Evolutionary conservation across 2,888 invertebrate species (phyloP).

Genomic region (Eristalis tenax): DNA sequence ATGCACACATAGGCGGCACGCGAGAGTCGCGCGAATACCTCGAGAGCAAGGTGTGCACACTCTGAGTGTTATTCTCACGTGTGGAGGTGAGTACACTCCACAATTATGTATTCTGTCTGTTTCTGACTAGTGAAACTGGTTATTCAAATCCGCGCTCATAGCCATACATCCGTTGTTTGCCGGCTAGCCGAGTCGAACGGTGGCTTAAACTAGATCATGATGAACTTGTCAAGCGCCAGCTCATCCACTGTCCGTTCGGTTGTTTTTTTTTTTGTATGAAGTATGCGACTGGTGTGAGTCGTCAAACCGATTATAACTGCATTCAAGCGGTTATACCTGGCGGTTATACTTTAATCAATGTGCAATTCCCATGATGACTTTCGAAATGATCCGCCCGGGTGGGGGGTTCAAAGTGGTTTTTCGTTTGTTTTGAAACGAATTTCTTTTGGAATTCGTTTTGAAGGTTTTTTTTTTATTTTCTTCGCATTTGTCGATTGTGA

Average conservation of each 20-base stretch:
- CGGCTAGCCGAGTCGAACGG: not conserved
- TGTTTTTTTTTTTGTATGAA: not conserved
- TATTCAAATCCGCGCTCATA: conserved; percentile 13
- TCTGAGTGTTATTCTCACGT: conserved; percentile 27
- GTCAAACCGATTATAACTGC: conserved; percentile 49
- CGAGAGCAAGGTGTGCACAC: not conserved
- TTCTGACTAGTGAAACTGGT: conserved; percentile 27
- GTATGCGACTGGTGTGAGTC: not conserved
- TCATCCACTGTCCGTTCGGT: not conserved
- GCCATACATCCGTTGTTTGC: not conserved
- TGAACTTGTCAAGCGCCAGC: conserved; percentile 18
- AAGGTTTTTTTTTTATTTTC: not conserved
- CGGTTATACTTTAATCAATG: conserved; percentile 21
- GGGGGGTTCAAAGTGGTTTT: not conserved
- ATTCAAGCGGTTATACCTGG: conserved; percentile 50
- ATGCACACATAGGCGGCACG: conserved; percentile 29
- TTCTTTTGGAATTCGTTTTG: not conserved
- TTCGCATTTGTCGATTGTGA: not conserved
- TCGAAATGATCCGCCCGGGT: not conserved
- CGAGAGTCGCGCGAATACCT: conserved; percentile 11
- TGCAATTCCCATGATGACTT: not conserved
- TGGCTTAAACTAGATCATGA: conserved; percentile 9
- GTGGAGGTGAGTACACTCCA: conserved; percentile 13
- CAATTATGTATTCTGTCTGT: not conserved
- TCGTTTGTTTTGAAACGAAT: not conserved